Conservation (phyloP, 1,140 invertebrate species). For the Oryctes rhinoceros region DNA sequence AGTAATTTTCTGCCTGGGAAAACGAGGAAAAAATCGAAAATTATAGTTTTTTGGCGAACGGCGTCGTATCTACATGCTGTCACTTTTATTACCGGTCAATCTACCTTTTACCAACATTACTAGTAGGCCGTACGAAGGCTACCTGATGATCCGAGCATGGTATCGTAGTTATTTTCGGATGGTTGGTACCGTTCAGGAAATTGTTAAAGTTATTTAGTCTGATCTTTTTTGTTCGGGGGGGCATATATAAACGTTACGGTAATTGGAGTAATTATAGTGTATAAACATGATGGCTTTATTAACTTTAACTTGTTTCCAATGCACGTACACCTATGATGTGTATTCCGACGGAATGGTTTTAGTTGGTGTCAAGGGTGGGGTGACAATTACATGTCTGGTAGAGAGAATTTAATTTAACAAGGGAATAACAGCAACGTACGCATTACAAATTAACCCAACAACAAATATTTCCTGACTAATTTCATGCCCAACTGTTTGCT, state of each 20-base stretch:
- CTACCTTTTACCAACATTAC: neutral
- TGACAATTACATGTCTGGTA: too few relatives aligned
- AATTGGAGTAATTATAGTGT: neutral
- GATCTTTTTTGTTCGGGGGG: neutral
- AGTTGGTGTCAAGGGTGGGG: neutral
- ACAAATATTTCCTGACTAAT: too few relatives aligned
- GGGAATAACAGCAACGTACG: too few relatives aligned
- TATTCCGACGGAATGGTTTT: neutral
- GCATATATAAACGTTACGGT: neutral
- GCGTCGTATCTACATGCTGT: conserved; percentile 1
- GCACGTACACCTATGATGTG: neutral
- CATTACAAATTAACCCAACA: too few relatives aligned
- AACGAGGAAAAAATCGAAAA: neutral
- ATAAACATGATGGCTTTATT: conserved; percentile 1
- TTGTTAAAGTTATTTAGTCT: neutral
- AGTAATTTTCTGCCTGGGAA: neutral
- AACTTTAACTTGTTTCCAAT: neutral
- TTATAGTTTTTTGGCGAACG: neutral
- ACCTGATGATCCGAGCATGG: neutral
- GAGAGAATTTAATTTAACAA: too few relatives aligned
- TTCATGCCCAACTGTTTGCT: too few relatives aligned
- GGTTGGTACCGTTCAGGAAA: neutral
- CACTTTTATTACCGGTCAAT: neutral
- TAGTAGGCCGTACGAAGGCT: neutral
- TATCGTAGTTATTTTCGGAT: neutral